A percentile compares a stretch with the other conserved stretches of the same genome.
Conservation (phyloP, 92 coral and sea anemone genomes). For the Galaxea fascicularis region DNA sequence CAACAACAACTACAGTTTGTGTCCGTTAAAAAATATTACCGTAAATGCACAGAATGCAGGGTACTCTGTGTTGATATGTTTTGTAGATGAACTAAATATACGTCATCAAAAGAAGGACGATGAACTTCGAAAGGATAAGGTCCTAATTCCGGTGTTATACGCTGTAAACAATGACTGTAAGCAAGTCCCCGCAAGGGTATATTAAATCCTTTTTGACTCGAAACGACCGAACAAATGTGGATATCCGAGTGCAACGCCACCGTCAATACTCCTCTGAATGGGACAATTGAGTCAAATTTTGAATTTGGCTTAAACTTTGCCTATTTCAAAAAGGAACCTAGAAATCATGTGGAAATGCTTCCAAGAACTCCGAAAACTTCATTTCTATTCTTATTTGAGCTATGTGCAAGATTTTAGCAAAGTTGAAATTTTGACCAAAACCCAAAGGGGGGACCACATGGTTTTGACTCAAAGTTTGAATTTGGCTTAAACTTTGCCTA, state of each 20-base stretch:
- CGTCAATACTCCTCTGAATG: neutral
- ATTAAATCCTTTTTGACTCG: neutral
- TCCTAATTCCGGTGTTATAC: neutral
- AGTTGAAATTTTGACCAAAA: too few species aligned
- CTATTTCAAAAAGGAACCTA: too few species aligned
- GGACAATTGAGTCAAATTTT: too few species aligned
- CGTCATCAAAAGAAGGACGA: neutral
- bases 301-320: neutral
- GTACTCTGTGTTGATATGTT: slow-evolving; percentile 8
- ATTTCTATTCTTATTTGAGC: too few species aligned
- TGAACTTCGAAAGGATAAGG: neutral
- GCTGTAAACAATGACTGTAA: neutral
- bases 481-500: too few species aligned
- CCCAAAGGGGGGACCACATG: too few species aligned
- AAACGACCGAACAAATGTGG: neutral
- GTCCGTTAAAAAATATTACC: neutral
- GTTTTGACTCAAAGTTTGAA: too few species aligned
- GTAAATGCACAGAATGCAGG: slow-evolving; percentile 15
- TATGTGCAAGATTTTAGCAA: too few species aligned
- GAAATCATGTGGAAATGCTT: slow-evolving; percentile 13
- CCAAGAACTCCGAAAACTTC: too few species aligned
- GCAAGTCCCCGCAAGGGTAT: neutral
- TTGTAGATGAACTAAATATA: neutral
- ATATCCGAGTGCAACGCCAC: neutral
- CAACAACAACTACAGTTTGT: neutral